Base-by-base conservation (phyloP, 1,140 invertebrate genomes). In the Arion vulgaris region DNA sequence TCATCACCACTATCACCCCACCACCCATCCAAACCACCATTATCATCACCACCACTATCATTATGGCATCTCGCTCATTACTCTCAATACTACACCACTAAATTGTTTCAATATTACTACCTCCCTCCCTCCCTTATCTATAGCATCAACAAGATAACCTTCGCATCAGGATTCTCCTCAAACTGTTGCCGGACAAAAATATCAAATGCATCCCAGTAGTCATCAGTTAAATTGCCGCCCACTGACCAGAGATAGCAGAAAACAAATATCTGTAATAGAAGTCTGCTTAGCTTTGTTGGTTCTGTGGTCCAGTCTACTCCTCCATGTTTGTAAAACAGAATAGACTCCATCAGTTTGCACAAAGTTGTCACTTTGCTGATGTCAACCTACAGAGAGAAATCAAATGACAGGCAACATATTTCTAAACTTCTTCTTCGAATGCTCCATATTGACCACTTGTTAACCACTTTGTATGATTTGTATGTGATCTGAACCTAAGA, bases 231-330 rank as follows among this genome's bases (percentile, higher is more conserved):
- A 91, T 97, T 97, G 0, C 96, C 96, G 49, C 96, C 96, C 13
- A 97, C 90, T 0, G 94, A 93, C 96, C 96, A 98, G 0, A 96
- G 89, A 87, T 95, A 96, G 36, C 94, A 94, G 88, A 96, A 96
- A 69, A 95, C 93, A 90, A 96, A 96, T 1, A 94, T 94, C 85
- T 96, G 95, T 45, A 93, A 94, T 13, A 96, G 87, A 69, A 95
- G 94, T 23, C 92, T 93, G 78, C 91, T 85, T 0, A 93, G 84
- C 76, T 92, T 93, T 28, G 83, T 79, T 1, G 85, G 83, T 53
- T 93, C 92, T 83, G 89, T 82, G 32, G 81, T 86, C 26, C 90
- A 85, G 88, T 94, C 94, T 0, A 95, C 88, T 62, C 94, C 85
- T 32, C 88, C 86, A 28, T 85, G 82, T 32, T 77, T 53, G 34